phyloP scores from a whole-genome alignment of 92 coral and sea anemone species.

The Paragorgia papillata region DNA sequence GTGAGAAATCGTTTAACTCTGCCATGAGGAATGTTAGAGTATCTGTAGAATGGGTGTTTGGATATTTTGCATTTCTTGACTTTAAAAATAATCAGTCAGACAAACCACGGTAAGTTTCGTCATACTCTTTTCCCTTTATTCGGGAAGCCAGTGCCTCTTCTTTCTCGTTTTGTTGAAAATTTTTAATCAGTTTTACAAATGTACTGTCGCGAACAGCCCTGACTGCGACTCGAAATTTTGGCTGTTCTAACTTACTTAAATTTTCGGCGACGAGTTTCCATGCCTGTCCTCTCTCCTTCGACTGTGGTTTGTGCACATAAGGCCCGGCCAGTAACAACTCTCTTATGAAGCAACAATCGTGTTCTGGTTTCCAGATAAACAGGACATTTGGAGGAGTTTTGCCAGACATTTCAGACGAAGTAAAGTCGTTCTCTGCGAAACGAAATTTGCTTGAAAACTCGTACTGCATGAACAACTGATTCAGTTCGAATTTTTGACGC shows the following conservation, averaged over 20 bases:
- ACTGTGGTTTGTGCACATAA: conserved; percentile 22
- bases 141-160: conserved; percentile 54
- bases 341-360: no score
- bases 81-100: no score
- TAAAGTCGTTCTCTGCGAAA: no score
- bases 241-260: conserved; percentile 11
- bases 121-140: conserved; percentile 47
- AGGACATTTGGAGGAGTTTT: conserved; percentile 10
- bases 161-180: conserved; percentile 40
- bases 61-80: no score
- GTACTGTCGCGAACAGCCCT: conserved; percentile 49
- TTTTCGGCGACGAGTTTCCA: conserved; percentile 41
- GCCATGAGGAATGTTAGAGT: no score
- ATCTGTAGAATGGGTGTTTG: no score
- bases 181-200: conserved; percentile 42
- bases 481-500: no score
- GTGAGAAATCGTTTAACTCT: no score
- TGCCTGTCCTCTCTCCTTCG: conserved; percentile 36
- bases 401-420: no score
- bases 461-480: no score
- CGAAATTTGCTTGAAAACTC: no score
- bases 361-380: conserved; percentile 31
- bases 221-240: conserved; percentile 37
- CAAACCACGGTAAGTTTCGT: conserved; percentile 45
- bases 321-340: conserved; percentile 46